Evolutionary conservation across 2,888 invertebrate species (phyloP), one percentile per base, ranked within the genome.

Genomic region (Operophtera brumata): DNA sequence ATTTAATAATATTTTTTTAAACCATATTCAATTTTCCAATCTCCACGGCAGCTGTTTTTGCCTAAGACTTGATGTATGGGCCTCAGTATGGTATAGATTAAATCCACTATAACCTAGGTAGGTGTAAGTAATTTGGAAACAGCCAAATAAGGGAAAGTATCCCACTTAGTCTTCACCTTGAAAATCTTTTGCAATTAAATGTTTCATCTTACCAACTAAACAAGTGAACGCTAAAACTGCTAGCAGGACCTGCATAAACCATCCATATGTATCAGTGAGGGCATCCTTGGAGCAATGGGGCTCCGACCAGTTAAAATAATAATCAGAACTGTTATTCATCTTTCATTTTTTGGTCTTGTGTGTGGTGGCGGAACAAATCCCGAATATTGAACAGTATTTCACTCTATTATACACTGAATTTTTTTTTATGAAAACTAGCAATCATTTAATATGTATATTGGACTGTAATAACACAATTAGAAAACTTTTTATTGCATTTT

Each of bases 181-280:
- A 53, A 13, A 34, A 48, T 57, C 49, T 56, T 51, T 57, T 42
- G n/a, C 28, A 47, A 32, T 32, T 57, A 53, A 43, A 30, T 47
- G 50, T 54, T 52, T 61, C 54, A 61, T 57, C 91, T 92, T 91
- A 94, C 94, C 92, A 71, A 94, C 93, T 63, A 94, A 82, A 73
- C 94, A 94, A 45, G 93, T 93, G 80, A 94, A 94, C 20, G 94
- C 94, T 67, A 94, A 82, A 60, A 92, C 90, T 13, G 94, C 94
- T 61, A 94, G 76, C 52, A 94, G 80, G 56, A 93, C 93, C 79
- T 94, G 94, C 75, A 94, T 87, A 76, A 94, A 93, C 94, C 94
- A 94, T 57, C 94, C 94, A 80, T 94, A 94, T 59, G 92, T 92
- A 77, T 94, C 93, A 9, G 94, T 94, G 37, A 94, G 88, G 11